Evolutionary conservation across 2,797 vertebrate species (phyloP), one percentile per base, ranked within the genome.

Genomic region (Halcyon chelicuti): DNA sequence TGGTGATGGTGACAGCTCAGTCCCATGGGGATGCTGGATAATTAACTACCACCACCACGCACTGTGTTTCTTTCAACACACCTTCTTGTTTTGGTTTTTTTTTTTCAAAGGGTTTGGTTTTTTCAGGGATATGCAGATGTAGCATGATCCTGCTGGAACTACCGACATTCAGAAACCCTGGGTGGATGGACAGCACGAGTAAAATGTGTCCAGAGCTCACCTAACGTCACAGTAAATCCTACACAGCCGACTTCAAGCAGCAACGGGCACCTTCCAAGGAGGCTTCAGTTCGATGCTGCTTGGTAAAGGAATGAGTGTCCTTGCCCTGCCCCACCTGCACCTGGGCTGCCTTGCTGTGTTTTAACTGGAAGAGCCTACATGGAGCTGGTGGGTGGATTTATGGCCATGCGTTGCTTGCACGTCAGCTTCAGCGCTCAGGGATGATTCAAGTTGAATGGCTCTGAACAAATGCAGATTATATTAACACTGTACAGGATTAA

Each of bases 381-480:
- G 0, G 42, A 58, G 61, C 47, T n/a, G 29, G 40, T 28, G 78
- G 60, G n/a, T 47, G 63, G 87, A 46, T 96, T 94, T 77, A 60
- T 46, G 1, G 0, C 71, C 0, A 1, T 18, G 31, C 33, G 3
- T 22, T 66, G 52, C 81, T 57, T 9, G 1, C 4, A 14, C 9
- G 9, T 52, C 93, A 71, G 63, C 81, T 31, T 31, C 68, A 37
- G 55, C 4, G 68, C 85, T 83, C 7, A 0, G 25, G 78, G 78
- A 87, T 89, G 91, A 94, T 89, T 94, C 72, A 57, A 82, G 78
- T 9, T 86, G 91, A 86, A 74, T 6, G 55, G 40, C 71, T 94
- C 77, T 47, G 60, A 92, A 91, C 63, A 92, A 94, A 91, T 74
- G 75, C 52, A 93, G 93, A 93, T 94, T 93, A 37, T 54, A 39